Base-by-base conservation (phyloP, 2,113 vertebrate species). In the Tragelaphus buxtoni region DNA sequence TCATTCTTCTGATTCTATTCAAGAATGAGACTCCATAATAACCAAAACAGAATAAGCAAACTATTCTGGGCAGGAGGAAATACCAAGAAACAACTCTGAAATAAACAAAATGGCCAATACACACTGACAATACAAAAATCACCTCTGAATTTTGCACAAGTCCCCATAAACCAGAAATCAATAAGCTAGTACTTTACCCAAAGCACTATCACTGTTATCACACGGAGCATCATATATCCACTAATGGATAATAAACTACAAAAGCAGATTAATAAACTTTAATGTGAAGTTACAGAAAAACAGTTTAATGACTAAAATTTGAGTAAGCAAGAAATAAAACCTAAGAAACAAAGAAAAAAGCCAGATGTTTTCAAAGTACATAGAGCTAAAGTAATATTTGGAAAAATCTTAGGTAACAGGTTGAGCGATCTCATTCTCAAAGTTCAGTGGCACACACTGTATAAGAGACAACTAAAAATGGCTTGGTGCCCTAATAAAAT, bases 291-390 rank as follows among this genome's bases (percentile, higher is more conserved):
- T 90, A 65, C 9, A 93, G n/a, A 7, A 35, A 81, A 80, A 42
- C 3, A 3, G 56, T 63, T 72, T 49, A 96, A 58, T 35, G 28
- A 32, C 79, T 95, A 63, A 87, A 94, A 96, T 5, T 45, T 95
- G 82, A 96, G 22, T 80, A 89, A 84, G 47, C 17, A n/a, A 90
- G 39, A 85, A 91, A 91, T 51, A 74, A 97, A 91, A 91, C 18
- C 60, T 90, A n/a, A 94, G 9, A 93, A 13, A 84, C 10, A 80
- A 14, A 65, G 76, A 55, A 81, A 94, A 63, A 10, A 92, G 45
- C 6, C 35, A 30, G 12, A 82, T 60, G 26, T 76, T 88, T 86
- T 80, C 80, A 74, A 95, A 95, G 39, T 12, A 49, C 11, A 16
- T 1, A 81, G 53, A 88, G 26, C 47, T 58, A 65, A 61, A 61